Conservation (phyloP, 2,113 vertebrate genomes). For the Dasyornis broadbenti region DNA sequence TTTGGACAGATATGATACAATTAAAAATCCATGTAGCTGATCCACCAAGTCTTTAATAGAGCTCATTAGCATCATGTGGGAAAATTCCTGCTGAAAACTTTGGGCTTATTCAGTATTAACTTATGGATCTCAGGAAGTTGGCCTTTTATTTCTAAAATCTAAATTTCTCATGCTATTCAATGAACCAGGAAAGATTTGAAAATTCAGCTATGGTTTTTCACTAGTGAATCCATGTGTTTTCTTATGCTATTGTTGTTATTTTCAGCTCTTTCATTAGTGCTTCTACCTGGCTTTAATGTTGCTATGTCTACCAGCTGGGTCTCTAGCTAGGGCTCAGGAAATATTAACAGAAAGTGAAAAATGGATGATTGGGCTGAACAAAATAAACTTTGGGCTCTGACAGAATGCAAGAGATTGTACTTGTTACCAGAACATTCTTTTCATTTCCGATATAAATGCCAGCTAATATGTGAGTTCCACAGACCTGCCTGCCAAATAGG, state of each 20-base stretch:
- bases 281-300: background rate
- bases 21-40: slow-evolving; percentile 1
- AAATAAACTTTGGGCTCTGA: background rate
- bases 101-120: background rate
- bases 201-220: background rate
- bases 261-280: background rate
- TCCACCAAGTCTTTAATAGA: background rate
- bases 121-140: background rate
- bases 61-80: background rate
- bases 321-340: background rate
- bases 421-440: background rate
- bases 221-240: background rate
- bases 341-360: background rate
- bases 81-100: background rate
- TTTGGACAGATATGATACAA: background rate
- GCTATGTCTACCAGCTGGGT: background rate
- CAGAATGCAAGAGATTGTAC: background rate
- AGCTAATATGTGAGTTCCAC: background rate
- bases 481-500: background rate
- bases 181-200: background rate
- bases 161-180: background rate
- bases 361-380: background rate
- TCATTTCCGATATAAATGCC: background rate
- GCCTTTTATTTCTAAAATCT: background rate
- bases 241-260: background rate